Percentiles rank a stretch among this genome's conserved stretches.
Evolutionary conservation across 1,140 invertebrate genomes (phyloP).

Genomic region (Drosophila teissieri): DNA sequence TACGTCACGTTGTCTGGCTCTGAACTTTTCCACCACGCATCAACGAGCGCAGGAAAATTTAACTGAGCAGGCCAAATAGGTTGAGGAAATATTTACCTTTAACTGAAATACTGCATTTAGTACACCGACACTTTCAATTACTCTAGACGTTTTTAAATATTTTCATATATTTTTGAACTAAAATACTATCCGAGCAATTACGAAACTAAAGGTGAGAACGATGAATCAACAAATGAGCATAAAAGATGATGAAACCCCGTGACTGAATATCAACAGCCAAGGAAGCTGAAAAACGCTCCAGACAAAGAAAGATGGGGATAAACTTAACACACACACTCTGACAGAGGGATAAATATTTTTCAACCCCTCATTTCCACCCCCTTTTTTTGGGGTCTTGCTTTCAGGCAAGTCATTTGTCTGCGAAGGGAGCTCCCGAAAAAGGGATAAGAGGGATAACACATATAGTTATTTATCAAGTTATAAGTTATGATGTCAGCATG

Average conservation of each 20-base stretch:
- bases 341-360: slow-evolving; percentile 36
- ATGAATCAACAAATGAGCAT: slow-evolving; percentile 5
- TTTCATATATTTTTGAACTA: background rate
- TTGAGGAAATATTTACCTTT: background rate
- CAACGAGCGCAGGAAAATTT: slow-evolving; percentile 10
- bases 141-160: no score
- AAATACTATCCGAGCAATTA: background rate
- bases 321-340: slow-evolving; percentile 36
- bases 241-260: slow-evolving; percentile 21
- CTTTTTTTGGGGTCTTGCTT: slow-evolving; percentile 16
- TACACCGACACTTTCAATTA: no score
- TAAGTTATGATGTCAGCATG: slow-evolving; percentile 82
- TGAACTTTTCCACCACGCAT: slow-evolving; percentile 27
- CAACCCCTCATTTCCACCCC: slow-evolving; percentile 16
- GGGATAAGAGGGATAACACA: slow-evolving; percentile 59
- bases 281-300: slow-evolving; percentile 22
- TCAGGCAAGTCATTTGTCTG: slow-evolving; percentile 80
- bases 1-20: slow-evolving; percentile 42
- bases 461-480: slow-evolving; percentile 82
- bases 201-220: background rate
- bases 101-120: no score
- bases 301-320: slow-evolving; percentile 27
- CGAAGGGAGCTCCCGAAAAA: slow-evolving; percentile 21
- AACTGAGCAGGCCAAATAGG: slow-evolving; percentile 8
- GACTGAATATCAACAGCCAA: slow-evolving; percentile 23